A percentile compares a stretch with the other conserved stretches of the same genome.
Evolutionary conservation across 2,113 vertebrate genomes (phyloP).

Genomic region (Pterocles orientalis): DNA sequence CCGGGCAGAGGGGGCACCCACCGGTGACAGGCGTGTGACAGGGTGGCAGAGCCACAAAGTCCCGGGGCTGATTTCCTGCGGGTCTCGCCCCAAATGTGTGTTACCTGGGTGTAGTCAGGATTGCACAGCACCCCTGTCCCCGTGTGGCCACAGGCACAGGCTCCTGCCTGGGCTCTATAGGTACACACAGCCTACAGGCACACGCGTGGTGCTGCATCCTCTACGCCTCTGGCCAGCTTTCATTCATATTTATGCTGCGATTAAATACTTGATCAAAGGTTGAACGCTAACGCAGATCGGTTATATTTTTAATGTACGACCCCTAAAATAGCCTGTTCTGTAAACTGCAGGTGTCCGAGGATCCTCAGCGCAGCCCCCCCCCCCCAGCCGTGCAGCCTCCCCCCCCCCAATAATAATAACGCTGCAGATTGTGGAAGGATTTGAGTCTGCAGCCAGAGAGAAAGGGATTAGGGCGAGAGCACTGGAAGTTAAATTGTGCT

Average conservation of each 20-base stretch:
- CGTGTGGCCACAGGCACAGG: not conserved
- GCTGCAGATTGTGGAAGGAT: conserved; percentile 85
- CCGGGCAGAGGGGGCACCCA: not conserved
- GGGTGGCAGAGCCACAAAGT: not conserved
- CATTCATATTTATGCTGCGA: conserved; percentile 46
- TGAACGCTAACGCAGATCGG: not conserved
- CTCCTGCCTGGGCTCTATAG: not conserved
- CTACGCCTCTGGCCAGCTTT: not conserved
- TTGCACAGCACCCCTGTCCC: not conserved
- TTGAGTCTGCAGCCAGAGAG: conserved; percentile 82
- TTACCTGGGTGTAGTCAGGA: not conserved
- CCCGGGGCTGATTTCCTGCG: not conserved
- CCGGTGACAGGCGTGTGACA: not conserved
- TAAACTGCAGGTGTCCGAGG: conserved; percentile 32
- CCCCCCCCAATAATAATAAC: conserved; percentile 24
- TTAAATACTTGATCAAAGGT: conserved; percentile 48
- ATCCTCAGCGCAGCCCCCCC: not conserved
- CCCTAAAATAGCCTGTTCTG: conserved; percentile 45
- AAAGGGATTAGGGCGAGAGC: conserved; percentile 88
- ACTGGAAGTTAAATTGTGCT: conserved; percentile 93
- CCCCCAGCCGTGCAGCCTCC: not conserved
- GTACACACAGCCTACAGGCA: not conserved
- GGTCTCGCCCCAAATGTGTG: not conserved
- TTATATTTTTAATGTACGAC: conserved; percentile 24
- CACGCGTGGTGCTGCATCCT: not conserved